phyloP scores from a whole-genome alignment of 2,888 invertebrate species.

The Corbicula japonica region DNA sequence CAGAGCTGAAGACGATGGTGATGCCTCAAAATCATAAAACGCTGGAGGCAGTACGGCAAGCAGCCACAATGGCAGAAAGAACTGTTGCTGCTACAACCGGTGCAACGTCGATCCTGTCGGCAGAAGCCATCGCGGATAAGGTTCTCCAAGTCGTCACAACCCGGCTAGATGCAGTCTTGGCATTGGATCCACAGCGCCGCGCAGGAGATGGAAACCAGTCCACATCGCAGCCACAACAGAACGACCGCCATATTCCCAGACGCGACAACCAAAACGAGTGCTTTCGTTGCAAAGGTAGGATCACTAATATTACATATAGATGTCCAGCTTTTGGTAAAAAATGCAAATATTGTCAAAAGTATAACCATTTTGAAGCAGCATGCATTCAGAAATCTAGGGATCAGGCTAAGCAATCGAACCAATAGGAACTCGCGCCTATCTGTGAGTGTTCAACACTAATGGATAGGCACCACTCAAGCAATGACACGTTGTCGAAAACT shows the following conservation, averaged over 20 bases:
- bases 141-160: no score
- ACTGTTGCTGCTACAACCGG: not conserved
- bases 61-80: conserved; percentile 15
- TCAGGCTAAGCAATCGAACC: conserved; percentile 1
- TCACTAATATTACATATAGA: no score
- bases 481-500: no score
- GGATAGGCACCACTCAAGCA: conserved; percentile 18
- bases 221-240: no score
- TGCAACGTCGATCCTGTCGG: no score
- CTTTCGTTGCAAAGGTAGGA: no score
- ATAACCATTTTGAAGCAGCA: not conserved
- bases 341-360: conserved; percentile 6
- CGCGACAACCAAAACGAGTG: no score
- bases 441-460: not conserved
- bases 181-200: no score
- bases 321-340: not conserved
- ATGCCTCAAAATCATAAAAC: conserved; percentile 21
- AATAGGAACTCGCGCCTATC: conserved; percentile 43
- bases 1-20: conserved; percentile 10
- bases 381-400: not conserved
- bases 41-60: conserved; percentile 10
- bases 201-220: no score
- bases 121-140: no score
- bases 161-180: no score
- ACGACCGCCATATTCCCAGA: no score